Evolutionary conservation across 2,888 invertebrate genomes (phyloP), one percentile per base, ranked within the genome.

Genomic region (Thera britannica): DNA sequence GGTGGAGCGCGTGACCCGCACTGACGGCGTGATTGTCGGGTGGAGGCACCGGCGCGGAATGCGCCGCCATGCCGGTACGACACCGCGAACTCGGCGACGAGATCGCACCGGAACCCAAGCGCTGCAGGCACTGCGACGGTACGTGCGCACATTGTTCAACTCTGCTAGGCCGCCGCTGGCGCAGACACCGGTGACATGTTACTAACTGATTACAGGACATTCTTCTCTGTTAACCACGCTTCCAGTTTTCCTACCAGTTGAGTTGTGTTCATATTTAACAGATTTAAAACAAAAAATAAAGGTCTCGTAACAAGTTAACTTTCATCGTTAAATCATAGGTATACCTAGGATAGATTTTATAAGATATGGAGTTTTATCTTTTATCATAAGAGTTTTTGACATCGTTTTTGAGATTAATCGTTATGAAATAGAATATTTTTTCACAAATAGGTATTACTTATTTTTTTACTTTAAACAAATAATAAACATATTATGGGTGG

Each of bases 71-170:
- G 94, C 94, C 94, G 91, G 94, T 94, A 89, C 92, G 94, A 90
- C 93, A 94, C 85, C 94, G 94, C 92, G 92, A 92, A 88, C 91
- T 91, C 90, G 92, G 93, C 90, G 94, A 94, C 88, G 93, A 93
- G 87, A 88, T 92, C 91, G 93, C 93, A 85, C 89, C 97, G 94
- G 96, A 97, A 95, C 96, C 97, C 94, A 97, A 97, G 95, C 97
- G 97, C 96, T 97, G 97, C 96, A 97, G 96, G 95, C 97, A 97
- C 94, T 97, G 97, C 96, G 97, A 97, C 97, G 97, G 97, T 97
- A 96, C 85, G 87, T 80, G 75, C 63, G 73, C 79, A 78, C 69
- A 77, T 79, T 77, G 79, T 70, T 71, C 79, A 62, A 55, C 57
- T 58, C 79, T 79, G 52, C 78, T 35, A 6, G 79, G 78, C 77